Conservation (phyloP, 2,113 vertebrate species). For the Proterorhinus semilunaris region DNA sequence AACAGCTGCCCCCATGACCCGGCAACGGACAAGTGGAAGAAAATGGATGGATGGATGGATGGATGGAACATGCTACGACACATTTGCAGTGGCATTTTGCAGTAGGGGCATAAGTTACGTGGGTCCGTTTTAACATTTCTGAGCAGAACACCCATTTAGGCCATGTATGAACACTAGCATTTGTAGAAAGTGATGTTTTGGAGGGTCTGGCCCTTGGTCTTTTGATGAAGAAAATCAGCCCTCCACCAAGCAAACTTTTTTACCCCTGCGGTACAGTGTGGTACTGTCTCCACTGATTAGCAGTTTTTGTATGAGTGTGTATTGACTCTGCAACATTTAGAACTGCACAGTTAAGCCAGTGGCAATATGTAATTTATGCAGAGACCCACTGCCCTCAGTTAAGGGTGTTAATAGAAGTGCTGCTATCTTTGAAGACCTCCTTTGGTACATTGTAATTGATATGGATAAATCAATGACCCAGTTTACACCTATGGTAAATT, state of each 20-base stretch:
- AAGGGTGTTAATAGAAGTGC: constrained; percentile 15
- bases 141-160: neutral
- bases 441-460: constrained; percentile 40
- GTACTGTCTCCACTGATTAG: neutral
- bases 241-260: no score
- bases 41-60: no score
- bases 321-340: neutral
- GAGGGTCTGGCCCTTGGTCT: neutral
- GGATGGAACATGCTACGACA: no score
- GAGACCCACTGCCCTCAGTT: constrained; percentile 14
- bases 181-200: neutral
- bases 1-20: no score
- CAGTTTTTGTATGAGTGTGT: neutral
- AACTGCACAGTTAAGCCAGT: neutral
- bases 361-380: constrained; percentile 2
- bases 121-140: no score
- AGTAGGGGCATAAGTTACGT: no score
- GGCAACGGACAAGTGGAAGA: no score
- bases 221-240: no score
- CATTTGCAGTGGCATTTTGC: no score
- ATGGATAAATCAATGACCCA: constrained; percentile 46
- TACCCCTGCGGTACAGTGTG: neutral
- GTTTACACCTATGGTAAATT: constrained; percentile 43
- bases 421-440: constrained; percentile 22
- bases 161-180: neutral